Percentiles rank a stretch among this genome's conserved stretches.
Evolutionary conservation across 2,797 vertebrate genomes (phyloP).

Genomic region (Hydrocynus forskahlii): DNA sequence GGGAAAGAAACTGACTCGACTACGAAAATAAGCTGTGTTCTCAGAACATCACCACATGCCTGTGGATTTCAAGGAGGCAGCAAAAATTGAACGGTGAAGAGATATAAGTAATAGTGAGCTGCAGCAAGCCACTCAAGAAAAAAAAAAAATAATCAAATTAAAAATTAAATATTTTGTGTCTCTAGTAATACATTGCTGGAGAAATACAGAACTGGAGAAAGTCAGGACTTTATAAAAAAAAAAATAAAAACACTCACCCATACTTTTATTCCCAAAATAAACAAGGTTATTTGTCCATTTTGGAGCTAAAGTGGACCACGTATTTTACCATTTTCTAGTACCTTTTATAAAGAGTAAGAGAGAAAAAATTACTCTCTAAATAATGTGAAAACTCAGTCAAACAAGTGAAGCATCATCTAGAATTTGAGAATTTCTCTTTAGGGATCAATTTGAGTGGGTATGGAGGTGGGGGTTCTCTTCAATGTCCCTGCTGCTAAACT

Average conservation of each 20-base stretch:
- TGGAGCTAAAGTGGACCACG: neutral
- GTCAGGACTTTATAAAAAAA: too few species aligned
- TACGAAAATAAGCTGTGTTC: neutral
- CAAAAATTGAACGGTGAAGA: too few species aligned
- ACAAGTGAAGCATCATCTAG: neutral
- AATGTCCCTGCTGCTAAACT: neutral
- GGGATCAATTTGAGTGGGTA: neutral
- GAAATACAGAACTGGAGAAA: too few species aligned
- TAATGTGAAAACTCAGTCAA: neutral
- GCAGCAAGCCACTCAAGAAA: too few species aligned
- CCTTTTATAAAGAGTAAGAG: neutral
- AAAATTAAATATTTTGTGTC: too few species aligned
- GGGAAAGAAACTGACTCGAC: neutral
- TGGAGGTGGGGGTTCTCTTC: neutral
- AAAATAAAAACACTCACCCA: too few species aligned
- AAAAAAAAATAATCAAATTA: too few species aligned
- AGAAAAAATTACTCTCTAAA: neutral
- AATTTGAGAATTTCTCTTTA: neutral
- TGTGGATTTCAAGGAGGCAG: too few species aligned
- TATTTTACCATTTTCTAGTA: neutral
- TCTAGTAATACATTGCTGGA: too few species aligned
- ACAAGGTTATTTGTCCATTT: neutral
- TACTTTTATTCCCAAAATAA: neutral
- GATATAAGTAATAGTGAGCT: too few species aligned
- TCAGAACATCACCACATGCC: too few species aligned